Conservation (phyloP, 1,140 invertebrate genomes). For the Pararge aegeria region DNA sequence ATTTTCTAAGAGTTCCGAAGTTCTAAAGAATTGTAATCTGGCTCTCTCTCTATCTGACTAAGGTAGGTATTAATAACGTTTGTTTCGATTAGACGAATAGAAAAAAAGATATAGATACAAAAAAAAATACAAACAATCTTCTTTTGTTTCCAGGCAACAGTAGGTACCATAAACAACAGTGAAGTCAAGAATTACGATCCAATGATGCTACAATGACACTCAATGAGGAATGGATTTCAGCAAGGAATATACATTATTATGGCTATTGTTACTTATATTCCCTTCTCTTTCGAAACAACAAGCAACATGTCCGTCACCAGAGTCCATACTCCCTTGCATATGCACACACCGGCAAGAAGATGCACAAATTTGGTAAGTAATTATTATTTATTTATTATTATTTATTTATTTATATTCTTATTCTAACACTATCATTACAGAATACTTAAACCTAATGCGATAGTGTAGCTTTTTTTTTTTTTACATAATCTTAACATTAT, state of each 20-base stretch:
- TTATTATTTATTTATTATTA: background rate
- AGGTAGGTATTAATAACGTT: too few relatives aligned
- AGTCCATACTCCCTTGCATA: conserved; percentile 84
- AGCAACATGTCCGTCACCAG: conserved; percentile 81
- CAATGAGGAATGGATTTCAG: conserved; percentile 63
- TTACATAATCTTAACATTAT: too few relatives aligned
- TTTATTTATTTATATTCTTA: too few relatives aligned
- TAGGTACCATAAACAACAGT: background rate
- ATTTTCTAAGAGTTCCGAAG: too few relatives aligned
- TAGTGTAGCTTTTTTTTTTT: too few relatives aligned
- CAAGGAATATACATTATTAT: conserved; percentile 44
- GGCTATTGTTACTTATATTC: conserved; percentile 44
- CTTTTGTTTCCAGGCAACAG: background rate
- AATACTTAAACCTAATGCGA: too few relatives aligned
- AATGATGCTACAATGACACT: conserved; percentile 65
- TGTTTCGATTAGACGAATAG: too few relatives aligned
- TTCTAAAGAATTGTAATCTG: too few relatives aligned
- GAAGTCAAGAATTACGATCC: background rate
- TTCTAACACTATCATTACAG: too few relatives aligned
- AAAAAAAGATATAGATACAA: too few relatives aligned
- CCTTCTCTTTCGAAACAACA: conserved; percentile 32
- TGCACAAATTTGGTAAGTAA: conserved; percentile 84
- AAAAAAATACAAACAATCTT: too few relatives aligned
- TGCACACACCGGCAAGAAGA: conserved; percentile 84
- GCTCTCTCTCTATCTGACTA: too few relatives aligned